Evolutionary conservation across 2,888 invertebrate genomes (phyloP).

Genomic region (Strigamia transsilvanica): DNA sequence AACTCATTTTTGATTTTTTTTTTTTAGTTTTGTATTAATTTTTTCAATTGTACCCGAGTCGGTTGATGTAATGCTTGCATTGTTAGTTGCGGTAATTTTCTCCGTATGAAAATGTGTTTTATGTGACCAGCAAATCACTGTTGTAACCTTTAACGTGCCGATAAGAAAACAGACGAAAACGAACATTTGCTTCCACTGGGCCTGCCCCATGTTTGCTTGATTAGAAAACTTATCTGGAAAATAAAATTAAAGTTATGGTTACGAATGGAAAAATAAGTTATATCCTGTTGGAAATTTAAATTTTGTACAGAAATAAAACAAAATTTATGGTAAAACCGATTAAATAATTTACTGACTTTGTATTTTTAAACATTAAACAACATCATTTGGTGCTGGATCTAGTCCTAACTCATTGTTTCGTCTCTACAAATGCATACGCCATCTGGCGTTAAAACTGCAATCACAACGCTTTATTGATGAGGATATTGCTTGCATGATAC

Average conservation of each 20-base stretch:
- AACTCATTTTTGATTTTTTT: not conserved
- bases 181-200: not conserved
- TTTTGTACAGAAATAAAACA: too few relatives aligned
- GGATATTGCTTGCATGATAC: too few relatives aligned
- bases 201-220: not conserved
- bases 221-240: not conserved
- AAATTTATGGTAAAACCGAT: too few relatives aligned
- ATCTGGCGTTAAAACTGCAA: too few relatives aligned
- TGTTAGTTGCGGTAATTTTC: conserved; percentile 11
- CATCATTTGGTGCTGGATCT: too few relatives aligned
- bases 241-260: not conserved
- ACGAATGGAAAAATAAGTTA: too few relatives aligned
- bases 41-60: not conserved
- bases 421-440: too few relatives aligned
- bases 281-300: too few relatives aligned
- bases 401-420: too few relatives aligned
- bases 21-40: not conserved
- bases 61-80: conserved; percentile 15
- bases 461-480: too few relatives aligned
- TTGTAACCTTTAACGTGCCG: not conserved
- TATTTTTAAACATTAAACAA: too few relatives aligned
- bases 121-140: conserved; percentile 7
- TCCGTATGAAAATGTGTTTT: conserved; percentile 32
- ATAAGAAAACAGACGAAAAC: not conserved
- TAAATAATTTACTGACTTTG: too few relatives aligned